These are phyloP conservation scores for Varanus komodoensis DNA, from an alignment of 2,113 vertebrate species.

Conservation along the genomic window DNA sequence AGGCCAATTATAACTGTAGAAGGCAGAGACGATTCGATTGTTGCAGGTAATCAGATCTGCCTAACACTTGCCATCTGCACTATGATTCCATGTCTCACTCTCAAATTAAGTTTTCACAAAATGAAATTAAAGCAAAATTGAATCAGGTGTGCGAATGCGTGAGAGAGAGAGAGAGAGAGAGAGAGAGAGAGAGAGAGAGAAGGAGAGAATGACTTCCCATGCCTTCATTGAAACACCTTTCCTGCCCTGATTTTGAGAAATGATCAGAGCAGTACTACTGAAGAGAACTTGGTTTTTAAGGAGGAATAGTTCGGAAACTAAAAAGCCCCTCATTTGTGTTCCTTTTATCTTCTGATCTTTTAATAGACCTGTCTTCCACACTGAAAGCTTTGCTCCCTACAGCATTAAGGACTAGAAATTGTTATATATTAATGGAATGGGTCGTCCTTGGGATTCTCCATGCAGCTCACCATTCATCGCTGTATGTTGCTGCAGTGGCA, in stretches of 20 bases:
- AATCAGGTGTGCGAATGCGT: constrained; percentile 28
- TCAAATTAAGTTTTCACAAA: constrained; percentile 53
- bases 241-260: neutral
- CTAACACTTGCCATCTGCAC: constrained; percentile 43
- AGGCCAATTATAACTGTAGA: constrained; percentile 38
- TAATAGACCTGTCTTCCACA: neutral
- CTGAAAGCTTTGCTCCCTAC: neutral
- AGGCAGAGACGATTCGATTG: constrained; percentile 45
- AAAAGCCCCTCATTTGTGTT: neutral
- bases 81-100: constrained; percentile 28
- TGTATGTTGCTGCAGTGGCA: neutral
- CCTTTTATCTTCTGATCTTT: neutral
- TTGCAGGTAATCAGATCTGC: constrained; percentile 59
- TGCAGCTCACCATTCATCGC: neutral
- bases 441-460: neutral
- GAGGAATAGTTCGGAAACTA: constrained; percentile 28
- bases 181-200: neutral
- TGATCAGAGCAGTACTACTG: neutral
- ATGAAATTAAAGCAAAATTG: constrained; percentile 62
- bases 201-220: neutral
- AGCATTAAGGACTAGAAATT: neutral
- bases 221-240: neutral
- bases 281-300: constrained; percentile 24
- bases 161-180: neutral
- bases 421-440: neutral